Evolutionary conservation across 64 coral and sea anemone genomes (phyloP).

Genomic region (Exaiptasia diaphana): DNA sequence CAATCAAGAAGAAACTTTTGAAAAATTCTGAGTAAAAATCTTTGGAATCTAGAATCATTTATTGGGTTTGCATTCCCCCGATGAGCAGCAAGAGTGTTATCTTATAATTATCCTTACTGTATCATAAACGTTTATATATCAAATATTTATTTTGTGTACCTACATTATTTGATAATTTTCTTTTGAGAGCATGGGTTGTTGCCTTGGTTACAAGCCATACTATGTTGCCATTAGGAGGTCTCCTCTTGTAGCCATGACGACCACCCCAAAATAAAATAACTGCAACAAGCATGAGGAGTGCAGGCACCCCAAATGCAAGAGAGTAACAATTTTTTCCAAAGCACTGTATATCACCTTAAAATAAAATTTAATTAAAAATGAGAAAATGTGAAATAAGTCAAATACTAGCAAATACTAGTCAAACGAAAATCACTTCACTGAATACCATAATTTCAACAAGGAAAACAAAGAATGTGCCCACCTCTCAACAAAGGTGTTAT

Average conservation of each 20-base stretch:
- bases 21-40: too few relatives aligned
- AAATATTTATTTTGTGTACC: too few relatives aligned
- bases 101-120: too few relatives aligned
- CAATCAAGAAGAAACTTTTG: too few relatives aligned
- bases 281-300: constrained; percentile 74
- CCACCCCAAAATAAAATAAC: constrained; percentile 81
- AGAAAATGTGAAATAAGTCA: neutral
- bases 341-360: constrained; percentile 83
- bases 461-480: too few relatives aligned
- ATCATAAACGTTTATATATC: too few relatives aligned
- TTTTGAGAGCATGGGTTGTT: constrained; percentile 61
- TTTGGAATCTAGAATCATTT: too few relatives aligned
- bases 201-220: constrained; percentile 73
- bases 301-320: constrained; percentile 88
- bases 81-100: too few relatives aligned
- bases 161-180: constrained; percentile 62
- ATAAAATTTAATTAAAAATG: neutral
- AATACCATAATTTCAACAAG: too few relatives aligned
- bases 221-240: constrained; percentile 70
- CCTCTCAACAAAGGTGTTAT: constrained; percentile 92
- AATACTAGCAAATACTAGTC: too few relatives aligned
- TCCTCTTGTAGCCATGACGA: constrained; percentile 74
- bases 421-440: too few relatives aligned
- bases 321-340: constrained; percentile 81
- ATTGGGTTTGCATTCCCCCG: too few relatives aligned